Evolutionary conservation across 2,113 vertebrate species (phyloP).

Genomic region (Monopterus albus): DNA sequence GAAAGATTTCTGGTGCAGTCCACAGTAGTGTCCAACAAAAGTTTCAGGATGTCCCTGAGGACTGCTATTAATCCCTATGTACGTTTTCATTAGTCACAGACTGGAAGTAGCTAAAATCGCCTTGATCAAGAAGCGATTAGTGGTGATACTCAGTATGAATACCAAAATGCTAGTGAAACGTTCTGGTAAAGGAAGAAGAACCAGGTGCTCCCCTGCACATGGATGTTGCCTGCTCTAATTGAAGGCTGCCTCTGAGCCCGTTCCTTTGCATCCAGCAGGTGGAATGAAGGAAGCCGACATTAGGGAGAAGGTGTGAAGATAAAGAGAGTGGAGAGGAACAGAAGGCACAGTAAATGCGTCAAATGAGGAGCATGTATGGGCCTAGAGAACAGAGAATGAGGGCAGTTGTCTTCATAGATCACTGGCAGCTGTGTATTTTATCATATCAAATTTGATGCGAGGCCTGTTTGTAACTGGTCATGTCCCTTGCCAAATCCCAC

Average conservation of each 20-base stretch:
- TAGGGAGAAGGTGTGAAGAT: constrained; percentile 50
- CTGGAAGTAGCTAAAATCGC: constrained; percentile 10
- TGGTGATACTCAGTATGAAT: neutral
- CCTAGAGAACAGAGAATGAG: constrained; percentile 38
- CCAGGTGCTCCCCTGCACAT: neutral
- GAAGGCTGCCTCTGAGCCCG: constrained; percentile 1
- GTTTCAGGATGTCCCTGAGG: constrained; percentile 20
- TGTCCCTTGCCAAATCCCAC: constrained; percentile 51
- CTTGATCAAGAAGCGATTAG: neutral
- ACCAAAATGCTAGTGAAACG: neutral
- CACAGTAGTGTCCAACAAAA: constrained; percentile 4
- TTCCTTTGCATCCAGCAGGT: constrained; percentile 57
- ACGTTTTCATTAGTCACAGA: constrained; percentile 20
- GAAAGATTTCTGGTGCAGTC: constrained; percentile 35
- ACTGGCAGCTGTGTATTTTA: constrained; percentile 63
- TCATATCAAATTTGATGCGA: constrained; percentile 66
- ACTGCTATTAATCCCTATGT: constrained; percentile 2
- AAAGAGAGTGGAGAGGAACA: constrained; percentile 41
- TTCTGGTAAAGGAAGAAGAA: neutral
- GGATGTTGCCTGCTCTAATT: constrained; percentile 24
- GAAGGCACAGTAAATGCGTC: constrained; percentile 40
- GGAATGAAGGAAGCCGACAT: constrained; percentile 31
- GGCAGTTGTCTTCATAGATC: constrained; percentile 59
- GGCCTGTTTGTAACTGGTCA: constrained; percentile 55
- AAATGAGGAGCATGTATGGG: constrained; percentile 14